Base-by-base conservation (phyloP, 2,888 invertebrate genomes). In the Drepana falcataria region DNA sequence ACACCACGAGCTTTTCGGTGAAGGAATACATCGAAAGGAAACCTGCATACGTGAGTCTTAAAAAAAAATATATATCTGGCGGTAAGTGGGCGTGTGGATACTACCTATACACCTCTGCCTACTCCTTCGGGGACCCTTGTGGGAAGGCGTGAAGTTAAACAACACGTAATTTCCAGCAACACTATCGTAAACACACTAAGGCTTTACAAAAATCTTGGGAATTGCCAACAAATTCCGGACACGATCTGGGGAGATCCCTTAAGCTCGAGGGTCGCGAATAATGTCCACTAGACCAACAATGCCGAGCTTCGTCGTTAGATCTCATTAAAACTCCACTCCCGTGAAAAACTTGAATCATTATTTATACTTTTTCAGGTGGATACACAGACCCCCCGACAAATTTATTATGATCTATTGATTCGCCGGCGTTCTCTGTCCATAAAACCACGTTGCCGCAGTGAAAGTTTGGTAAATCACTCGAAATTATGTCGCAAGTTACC, bases 341-440 rank as follows among this genome's bases (percentile, higher is more conserved):
- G 53, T 53, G 74, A 73, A 71, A 69, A 84, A 83, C 75, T 83
- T 81, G 49, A 60, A 62, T 71, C 79, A 79, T 84, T 80, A 81
- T 77, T 76, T 74, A 79, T 76, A 81, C 73, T 78, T 76, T 73
- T 75, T 69, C 79, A 80, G 75, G 81, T 81, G 79, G 69, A 76
- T 77, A 77, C 77, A 79, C 71, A 77, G 65, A 58, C 53, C 59
- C 61, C 56, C 57, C 53, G 62, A 64, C 51, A 73, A 83, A 83
- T 84, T 81, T 83, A 83, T 83, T 80, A 83, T 79, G 79, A 82
- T 79, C 79, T 81, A 85, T 83, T 75, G 80, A 83, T 81, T 80
- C 73, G 64, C 59, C 60, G 57, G 57, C 64, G 68, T 71, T 72
- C 68, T 61, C 68, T 75, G 68, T 69, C 75, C 65, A 70, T 77